Evolutionary conservation across 1,140 invertebrate genomes (phyloP).

Genomic region (Euura saliciscinereae): DNA sequence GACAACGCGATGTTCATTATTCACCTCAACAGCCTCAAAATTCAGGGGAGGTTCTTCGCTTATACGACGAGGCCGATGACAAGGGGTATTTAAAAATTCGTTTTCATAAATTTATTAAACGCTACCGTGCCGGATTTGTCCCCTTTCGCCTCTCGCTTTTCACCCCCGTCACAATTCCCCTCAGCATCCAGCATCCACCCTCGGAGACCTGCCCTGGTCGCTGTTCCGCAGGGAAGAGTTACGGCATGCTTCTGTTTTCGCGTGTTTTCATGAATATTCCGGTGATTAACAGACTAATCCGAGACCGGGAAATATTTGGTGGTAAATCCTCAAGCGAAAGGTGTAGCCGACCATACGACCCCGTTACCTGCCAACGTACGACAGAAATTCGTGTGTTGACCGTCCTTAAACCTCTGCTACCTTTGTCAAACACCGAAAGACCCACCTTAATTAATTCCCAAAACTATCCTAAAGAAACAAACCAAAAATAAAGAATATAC

Average conservation of each 20-base stretch:
- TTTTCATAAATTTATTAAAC: constrained; percentile 6
- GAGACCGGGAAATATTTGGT: constrained; percentile 4
- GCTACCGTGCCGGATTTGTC: not conserved
- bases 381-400: not conserved
- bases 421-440: not conserved
- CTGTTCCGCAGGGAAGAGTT: not conserved
- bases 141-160: too few species aligned
- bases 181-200: too few species aligned
- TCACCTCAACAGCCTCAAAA: not conserved
- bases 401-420: not conserved
- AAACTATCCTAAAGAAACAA: too few species aligned
- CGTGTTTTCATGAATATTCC: constrained; percentile 7
- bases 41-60: not conserved
- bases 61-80: not conserved
- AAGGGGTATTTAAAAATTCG: constrained; percentile 1
- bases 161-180: not conserved
- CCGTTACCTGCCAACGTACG: not conserved
- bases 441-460: not conserved
- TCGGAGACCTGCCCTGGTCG: too few species aligned
- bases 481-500: too few species aligned
- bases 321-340: not conserved
- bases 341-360: not conserved
- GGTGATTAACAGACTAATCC: constrained; percentile 7
- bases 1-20: not conserved
- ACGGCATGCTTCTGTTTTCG: not conserved